These are phyloP conservation scores for Eulemur macaco DNA, from an alignment of 2,113 vertebrate genomes.

Conservation along the genomic window DNA sequence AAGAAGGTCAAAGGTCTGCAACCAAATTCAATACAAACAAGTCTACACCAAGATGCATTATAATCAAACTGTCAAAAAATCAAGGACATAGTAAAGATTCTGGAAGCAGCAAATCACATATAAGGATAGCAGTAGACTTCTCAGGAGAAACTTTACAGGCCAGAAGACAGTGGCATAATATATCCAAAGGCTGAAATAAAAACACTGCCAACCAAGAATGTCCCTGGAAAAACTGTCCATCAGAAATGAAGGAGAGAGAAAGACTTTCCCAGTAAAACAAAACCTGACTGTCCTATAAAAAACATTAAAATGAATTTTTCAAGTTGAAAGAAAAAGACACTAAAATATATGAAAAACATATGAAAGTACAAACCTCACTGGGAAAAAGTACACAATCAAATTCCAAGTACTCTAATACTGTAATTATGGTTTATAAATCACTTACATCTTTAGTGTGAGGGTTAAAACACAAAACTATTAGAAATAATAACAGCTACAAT, in stretches of 20 bases:
- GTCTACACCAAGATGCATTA: no score
- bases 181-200: no score
- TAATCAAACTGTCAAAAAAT: not conserved
- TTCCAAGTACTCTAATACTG: not conserved
- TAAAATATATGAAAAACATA: not conserved
- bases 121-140: not conserved
- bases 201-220: no score
- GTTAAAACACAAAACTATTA: no score
- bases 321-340: not conserved
- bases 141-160: not conserved
- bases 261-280: not conserved
- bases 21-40: no score
- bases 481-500: no score
- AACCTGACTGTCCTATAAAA: not conserved
- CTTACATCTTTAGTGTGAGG: no score
- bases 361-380: not conserved
- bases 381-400: not conserved
- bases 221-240: no score
- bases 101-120: not conserved
- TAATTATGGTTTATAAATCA: not conserved
- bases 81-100: not conserved
- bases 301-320: not conserved
- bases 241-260: not conserved
- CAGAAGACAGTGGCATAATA: no score
- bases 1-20: no score